Conservation (phyloP, 2,113 vertebrate genomes). For the Eurypyga helias region DNA sequence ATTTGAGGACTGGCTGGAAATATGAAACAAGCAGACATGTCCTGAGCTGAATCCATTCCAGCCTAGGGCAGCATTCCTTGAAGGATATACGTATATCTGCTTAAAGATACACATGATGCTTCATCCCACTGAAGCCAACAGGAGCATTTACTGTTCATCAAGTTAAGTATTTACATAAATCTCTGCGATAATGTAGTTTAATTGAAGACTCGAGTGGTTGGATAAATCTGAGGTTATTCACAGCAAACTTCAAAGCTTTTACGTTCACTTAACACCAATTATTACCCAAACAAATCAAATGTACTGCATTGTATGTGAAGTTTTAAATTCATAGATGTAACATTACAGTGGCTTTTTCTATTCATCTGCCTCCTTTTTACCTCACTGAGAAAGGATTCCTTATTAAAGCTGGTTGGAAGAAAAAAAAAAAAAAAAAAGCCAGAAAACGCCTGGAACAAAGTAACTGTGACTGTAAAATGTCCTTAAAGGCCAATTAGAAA, state of each 20-base stretch:
- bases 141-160: slow-evolving; percentile 36
- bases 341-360: neutral
- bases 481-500: slow-evolving; percentile 87
- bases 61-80: slow-evolving; percentile 59
- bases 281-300: slow-evolving; percentile 50
- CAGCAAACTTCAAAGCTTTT: slow-evolving; percentile 51
- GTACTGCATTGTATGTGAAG: neutral
- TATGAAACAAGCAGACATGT: slow-evolving; percentile 59
- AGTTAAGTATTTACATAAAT: slow-evolving; percentile 59
- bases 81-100: slow-evolving; percentile 45
- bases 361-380: slow-evolving; percentile 51
- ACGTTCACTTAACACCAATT: neutral
- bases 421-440: slow-evolving; percentile 42
- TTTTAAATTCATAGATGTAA: slow-evolving; percentile 8
- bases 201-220: neutral
- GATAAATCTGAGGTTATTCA: slow-evolving; percentile 51
- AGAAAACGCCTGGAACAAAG: slow-evolving; percentile 80
- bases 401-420: slow-evolving; percentile 69
- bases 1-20: slow-evolving; percentile 38
- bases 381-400: slow-evolving; percentile 59
- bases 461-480: slow-evolving; percentile 83
- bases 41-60: slow-evolving; percentile 49
- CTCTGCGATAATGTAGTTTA: slow-evolving; percentile 46
- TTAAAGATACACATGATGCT: neutral
- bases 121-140: slow-evolving; percentile 10